Base-by-base conservation (phyloP, 1,140 invertebrate species). In the Anadara kagoshimensis region DNA sequence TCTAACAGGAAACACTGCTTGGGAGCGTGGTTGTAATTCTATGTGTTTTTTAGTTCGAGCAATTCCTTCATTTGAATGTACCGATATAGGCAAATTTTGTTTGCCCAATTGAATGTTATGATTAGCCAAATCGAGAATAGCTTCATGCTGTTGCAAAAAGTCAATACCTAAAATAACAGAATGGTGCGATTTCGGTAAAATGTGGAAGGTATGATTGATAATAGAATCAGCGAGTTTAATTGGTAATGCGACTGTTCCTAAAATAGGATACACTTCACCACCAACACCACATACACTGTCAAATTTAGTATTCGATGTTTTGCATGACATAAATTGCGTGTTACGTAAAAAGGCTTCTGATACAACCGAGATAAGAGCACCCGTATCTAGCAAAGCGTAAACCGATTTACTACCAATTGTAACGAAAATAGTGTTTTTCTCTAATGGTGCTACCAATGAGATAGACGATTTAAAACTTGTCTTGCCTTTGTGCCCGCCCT, bases 111-210 rank as follows among this genome's bases (percentile, higher is more conserved):
- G 24, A 36, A 78, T 16, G 1, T 49, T 26, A 12, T 62, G 56
- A 66, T 64, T 49, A 43, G 26, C 22, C 22, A 69, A 66, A 49
- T 78, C 63, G 56, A 78, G 45, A 4, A 5, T 45, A 10, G 51
- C 70, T 36, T 67, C 16, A 49, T 69, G 66, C 22, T 57, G 29
- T 49, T 69, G 26, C 57, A 75, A 69, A 44, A 76, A 79, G 44
- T 79, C 73, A 36, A 59, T 20, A 54, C 73, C 73, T 49, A n/a
- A n/a, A n/a, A n/a, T n/a, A n/a, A n/a, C n/a, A n/a, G n/a, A n/a
- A n/a, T n/a, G n/a, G n/a, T n/a, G 76, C 59, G 45, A 79, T 73
- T 11, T 75, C 20, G 29, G 76, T 69, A n/a, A 71, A 54, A 53
- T 71, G 73, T 67, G 47, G 1, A 73, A 44, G 41, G 71, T 24